Base-by-base conservation (phyloP, 2,113 vertebrate genomes). In the Cephalopholis sonnerati region DNA sequence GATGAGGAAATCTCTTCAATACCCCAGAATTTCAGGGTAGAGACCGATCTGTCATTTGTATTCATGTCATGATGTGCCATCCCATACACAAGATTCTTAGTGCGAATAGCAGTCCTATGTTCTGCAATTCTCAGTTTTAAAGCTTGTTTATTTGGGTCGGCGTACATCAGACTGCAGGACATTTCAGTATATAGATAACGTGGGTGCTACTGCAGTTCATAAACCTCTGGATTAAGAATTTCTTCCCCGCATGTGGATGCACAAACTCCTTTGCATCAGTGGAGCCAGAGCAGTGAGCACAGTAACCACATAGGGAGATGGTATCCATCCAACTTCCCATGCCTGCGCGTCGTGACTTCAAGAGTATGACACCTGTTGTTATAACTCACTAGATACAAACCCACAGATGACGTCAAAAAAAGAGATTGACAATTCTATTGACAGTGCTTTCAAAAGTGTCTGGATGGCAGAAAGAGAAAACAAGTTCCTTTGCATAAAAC, bases 241-340 rank as follows among this genome's bases (percentile, higher is more conserved):
- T 48, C 44, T 53, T 53, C 20, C 66, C 41, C 41, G 11, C 46
- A 53, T 12, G 4, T 39, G 65, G 55, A 16, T 51, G 17, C 22
- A 20, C 27, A 61, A 61, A 51, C 44, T 13, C 10, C 2, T 58
- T 17, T 39, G 41, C 54, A 67, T 67, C 53, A 59, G 53, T 24
- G 41, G 20, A 67, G 74, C 5, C 7, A 8, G 24, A 17, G 63
- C 24, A 32, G 53, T 48, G 53, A 58, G 9, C 63, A 50, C 53
- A 75, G 32, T 76, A 61, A 54, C 73, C 48, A 54, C n/a, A 64
- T 66, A 77, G 24, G 25, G 12, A 65, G 36, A 65, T 63, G 20
- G 15, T 36, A 51, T 65, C n/a, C n/a, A 65, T 65, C 15, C 41
- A 65, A 24, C 63, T 46, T 65, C 39, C 39, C 22, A 24, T 16